Base-by-base conservation (phyloP, 1,140 invertebrate species). In the Drosophila azteca region DNA sequence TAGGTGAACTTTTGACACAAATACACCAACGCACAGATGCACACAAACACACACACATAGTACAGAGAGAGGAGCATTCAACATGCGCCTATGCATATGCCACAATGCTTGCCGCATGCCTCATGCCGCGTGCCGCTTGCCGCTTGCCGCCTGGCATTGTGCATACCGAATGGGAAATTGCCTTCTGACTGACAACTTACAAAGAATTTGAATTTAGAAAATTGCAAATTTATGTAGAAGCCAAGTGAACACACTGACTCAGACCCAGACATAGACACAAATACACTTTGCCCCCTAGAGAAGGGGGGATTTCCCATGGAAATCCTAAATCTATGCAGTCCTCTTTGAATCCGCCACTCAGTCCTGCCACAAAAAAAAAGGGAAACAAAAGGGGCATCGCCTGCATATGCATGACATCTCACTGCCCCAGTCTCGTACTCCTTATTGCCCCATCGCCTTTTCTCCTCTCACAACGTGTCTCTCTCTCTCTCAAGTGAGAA, bases 141-240 rank as follows among this genome's bases (percentile, higher is more conserved):
- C 31, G 45, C 7, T 5, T 11, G 2, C 45, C 9, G 15, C 31
- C 35, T 41, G 45, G 64, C 67, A 69, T 69, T 68, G 35, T 69
- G 67, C 51, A 69, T 58, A 66, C 45, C 15, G 46, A 69, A 69
- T 69, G 64, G 66, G 63, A 68, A 68, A 85, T 80, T 80, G 69
- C 64, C 77, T 70, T 48, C 83, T 88, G 83, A 87, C 77, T 87
- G 83, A 87, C 83, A 87, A 87, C 83, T 88, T 79, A 87, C 83
- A 87, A 87, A 87, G 83, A 87, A 87, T 87, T 87, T 88, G 83
- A 87, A 87, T 87, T 87, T 87, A 79, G 83, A 82, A 87, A 87
- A 88, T 87, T 87, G 79, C 83, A 87, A 87, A 87, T 87, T 87
- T 87, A 82, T 87, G 83, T 87, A 82, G 83, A 78, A 80, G 62